Conservation (phyloP, 2,113 vertebrate species). For the Lethenteron reissneri region DNA sequence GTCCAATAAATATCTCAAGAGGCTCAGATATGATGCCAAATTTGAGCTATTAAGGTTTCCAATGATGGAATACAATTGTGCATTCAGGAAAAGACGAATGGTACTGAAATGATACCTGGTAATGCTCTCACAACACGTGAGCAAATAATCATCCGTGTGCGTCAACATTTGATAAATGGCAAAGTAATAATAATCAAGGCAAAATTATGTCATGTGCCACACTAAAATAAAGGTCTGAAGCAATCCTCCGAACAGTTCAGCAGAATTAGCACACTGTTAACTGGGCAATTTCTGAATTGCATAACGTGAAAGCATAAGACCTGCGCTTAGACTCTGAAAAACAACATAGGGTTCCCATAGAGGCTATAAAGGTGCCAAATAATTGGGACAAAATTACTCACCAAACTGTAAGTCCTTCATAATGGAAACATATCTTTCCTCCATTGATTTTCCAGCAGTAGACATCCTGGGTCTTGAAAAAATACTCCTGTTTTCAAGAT, state of each 20-base stretch:
- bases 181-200: too few species aligned
- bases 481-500: background rate
- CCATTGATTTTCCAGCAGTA: conserved; percentile 62
- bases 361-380: too few species aligned
- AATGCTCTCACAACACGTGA: background rate
- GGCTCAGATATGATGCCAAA: too few species aligned
- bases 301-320: background rate
- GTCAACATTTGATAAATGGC: too few species aligned
- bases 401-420: conserved; percentile 98
- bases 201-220: too few species aligned
- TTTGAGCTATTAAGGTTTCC: too few species aligned
- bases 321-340: background rate
- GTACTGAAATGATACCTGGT: background rate
- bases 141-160: background rate
- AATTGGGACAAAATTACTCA: conserved; percentile 24
- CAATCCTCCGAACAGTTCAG: too few species aligned
- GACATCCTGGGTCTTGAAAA: conserved; percentile 55
- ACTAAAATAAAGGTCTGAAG: too few species aligned
- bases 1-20: too few species aligned
- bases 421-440: conserved; percentile 79
- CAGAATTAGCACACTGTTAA: background rate
- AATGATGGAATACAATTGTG: too few species aligned
- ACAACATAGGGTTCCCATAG: background rate
- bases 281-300: background rate
- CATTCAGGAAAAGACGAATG: conserved; percentile 6